Percentiles rank a stretch among this genome's conserved stretches.
These are phyloP conservation scores for Macroteleia sp. DNA, from an alignment of 2,888 invertebrate species.

Conservation along the genomic window DNA sequence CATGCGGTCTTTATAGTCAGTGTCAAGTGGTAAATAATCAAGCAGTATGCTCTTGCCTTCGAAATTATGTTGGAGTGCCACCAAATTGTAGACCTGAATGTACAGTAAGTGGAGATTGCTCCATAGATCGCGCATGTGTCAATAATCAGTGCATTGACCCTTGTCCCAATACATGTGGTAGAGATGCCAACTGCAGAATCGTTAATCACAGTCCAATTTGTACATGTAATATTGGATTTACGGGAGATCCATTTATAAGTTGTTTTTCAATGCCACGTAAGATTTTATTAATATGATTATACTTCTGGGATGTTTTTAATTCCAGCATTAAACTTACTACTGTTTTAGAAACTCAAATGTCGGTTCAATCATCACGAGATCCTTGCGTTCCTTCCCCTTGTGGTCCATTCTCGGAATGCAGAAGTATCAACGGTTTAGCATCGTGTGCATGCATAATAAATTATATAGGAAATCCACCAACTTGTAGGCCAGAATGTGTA, in stretches of 20 bases:
- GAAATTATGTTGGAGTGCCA: too few species aligned
- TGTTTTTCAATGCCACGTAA: constrained; percentile 88
- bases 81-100: constrained; percentile 92
- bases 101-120: constrained; percentile 92
- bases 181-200: constrained; percentile 92
- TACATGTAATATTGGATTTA: constrained; percentile 90
- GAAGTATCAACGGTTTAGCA: constrained; percentile 89
- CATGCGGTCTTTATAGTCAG: constrained; percentile 88
- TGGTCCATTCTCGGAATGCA: constrained; percentile 88
- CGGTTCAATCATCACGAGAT: too few species aligned
- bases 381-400: constrained; percentile 92
- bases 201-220: constrained; percentile 93
- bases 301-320: too few species aligned
- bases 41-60: constrained; percentile 87
- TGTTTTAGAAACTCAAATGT: too few species aligned
- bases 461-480: constrained; percentile 88
- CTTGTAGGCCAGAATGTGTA: constrained; percentile 93
- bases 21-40: constrained; percentile 86
- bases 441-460: constrained; percentile 91
- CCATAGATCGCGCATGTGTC: constrained; percentile 89
- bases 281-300: too few species aligned
- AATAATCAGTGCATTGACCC: constrained; percentile 90
- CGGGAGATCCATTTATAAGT: constrained; percentile 92
- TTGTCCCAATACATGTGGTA: constrained; percentile 90
- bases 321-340: too few species aligned